Evolutionary conservation across 1,140 invertebrate genomes (phyloP), one percentile per base, ranked within the genome.

Genomic region (Bathynomus jamesi): DNA sequence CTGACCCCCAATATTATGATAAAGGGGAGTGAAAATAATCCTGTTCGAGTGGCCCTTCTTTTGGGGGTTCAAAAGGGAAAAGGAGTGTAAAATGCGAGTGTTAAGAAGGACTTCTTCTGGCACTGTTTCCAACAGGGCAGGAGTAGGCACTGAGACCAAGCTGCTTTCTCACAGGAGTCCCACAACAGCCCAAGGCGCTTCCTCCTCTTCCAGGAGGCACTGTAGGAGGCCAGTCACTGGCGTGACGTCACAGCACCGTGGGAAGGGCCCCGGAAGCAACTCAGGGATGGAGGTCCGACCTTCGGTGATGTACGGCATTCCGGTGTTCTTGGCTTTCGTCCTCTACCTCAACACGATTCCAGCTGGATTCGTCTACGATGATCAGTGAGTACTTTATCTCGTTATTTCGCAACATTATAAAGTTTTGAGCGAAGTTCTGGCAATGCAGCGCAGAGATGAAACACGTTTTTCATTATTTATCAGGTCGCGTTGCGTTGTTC

Each of bases 361-460:
- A 29, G 67, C 67, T 2, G 67, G 67, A 60, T 69, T 69, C 28
- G 67, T 69, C 46, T 69, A 69, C 67, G 67, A 69, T 61, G 67
- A 69, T 53, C 67, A 69, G 67, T 69, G 28, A 69, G 67, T 69
- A 69, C 31, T n/a, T n/a, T n/a, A n/a, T n/a, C n/a, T n/a, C n/a
- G n/a, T n/a, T n/a, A n/a, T n/a, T n/a, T n/a, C n/a, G n/a, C n/a
- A n/a, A n/a, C n/a, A n/a, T n/a, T n/a, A n/a, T n/a, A n/a, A n/a
- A n/a, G n/a, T n/a, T n/a, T n/a, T n/a, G n/a, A n/a, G n/a, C n/a
- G n/a, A n/a, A n/a, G n/a, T n/a, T n/a, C n/a, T n/a, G n/a, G n/a
- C n/a, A n/a, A n/a, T n/a, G n/a, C n/a, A n/a, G n/a, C n/a, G n/a
- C n/a, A n/a, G n/a, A n/a, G n/a, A n/a, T n/a, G n/a, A n/a, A n/a